Evolutionary conservation across 2,113 vertebrate genomes (phyloP), one percentile per base, ranked within the genome.

Genomic region (Oryzias javanicus): DNA sequence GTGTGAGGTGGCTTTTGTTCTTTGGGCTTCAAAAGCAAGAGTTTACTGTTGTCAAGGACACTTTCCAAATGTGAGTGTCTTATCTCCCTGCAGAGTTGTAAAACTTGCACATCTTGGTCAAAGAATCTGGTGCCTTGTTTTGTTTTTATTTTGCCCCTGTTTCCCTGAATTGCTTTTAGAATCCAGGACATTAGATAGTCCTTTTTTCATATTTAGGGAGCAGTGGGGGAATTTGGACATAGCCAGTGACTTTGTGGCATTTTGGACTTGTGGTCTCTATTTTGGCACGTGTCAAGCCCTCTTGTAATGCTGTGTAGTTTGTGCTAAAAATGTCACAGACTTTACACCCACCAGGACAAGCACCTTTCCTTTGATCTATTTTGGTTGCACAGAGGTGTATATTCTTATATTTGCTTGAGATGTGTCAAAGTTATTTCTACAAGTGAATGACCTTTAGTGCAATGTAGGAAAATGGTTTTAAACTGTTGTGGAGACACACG

Each of bases 251-350:
- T 29, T 29, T 29, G 27, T 63, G 61, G 69, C 70, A 66, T 55
- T 57, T 56, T 55, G 52, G 60, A 80, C 67, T 63, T 74, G 76
- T 56, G 66, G 74, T 72, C 72, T 25, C 49, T 20, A 73, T 82
- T 82, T 83, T 72, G 74, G 80, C 76, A 56, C 80, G 77, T 72
- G 79, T 67, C 57, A 54, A 24, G n/a, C 19, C 59, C 63, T 60
- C 60, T 52, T 49, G 64, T 56, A 72, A 59, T 58, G 70, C 69
- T 70, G 78, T 63, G 64, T 74, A 62, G 79, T 79, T 78, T 72
- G 77, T 80, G 71, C 82, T 89, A 91, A 90, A 89, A 89, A 90
- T 90, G 90, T 58, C 42, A 41, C 63, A 65, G 79, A 62, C 78
- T 81, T 67, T 17, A 47, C 56, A 72, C 78, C 82, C 73, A 80